phyloP scores from a whole-genome alignment of 2,888 invertebrate species.

The Caenorhabditis uteleia region DNA sequence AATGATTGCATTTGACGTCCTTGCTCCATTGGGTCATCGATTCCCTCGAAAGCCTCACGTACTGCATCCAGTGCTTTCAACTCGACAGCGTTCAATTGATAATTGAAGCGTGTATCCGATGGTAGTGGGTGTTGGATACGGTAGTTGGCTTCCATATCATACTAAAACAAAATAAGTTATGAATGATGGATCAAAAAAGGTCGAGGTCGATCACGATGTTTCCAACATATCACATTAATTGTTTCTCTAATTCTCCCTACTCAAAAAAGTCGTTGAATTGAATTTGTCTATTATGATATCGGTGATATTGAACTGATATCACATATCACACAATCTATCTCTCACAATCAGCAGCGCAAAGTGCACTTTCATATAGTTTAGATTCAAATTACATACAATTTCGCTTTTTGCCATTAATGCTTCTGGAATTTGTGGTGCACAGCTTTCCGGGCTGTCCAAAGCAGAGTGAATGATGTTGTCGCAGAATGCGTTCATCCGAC shows the following conservation, averaged over 20 bases:
- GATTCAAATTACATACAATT: constrained; percentile 10
- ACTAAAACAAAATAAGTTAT: neutral
- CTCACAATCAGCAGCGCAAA: too few relatives aligned
- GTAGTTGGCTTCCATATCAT: too few relatives aligned
- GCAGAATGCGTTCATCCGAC: constrained; percentile 35
- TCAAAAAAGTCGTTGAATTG: too few relatives aligned
- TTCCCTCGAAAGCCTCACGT: constrained; percentile 56
- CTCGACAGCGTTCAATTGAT: constrained; percentile 58
- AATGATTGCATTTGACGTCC: constrained; percentile 51
- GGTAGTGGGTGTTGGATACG: constrained; percentile 3
- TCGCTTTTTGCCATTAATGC: constrained; percentile 23
- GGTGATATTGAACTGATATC: too few relatives aligned
- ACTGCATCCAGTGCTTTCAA: constrained; percentile 58
- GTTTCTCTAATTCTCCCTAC: too few relatives aligned
- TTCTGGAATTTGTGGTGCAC: constrained; percentile 13
- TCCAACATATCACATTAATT: too few relatives aligned
- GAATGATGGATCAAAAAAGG: neutral
- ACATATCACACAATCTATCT: too few relatives aligned
- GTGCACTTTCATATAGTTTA: neutral
- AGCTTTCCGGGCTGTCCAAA: constrained; percentile 38
- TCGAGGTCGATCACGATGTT: neutral
- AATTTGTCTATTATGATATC: too few relatives aligned
- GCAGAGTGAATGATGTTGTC: constrained; percentile 32
- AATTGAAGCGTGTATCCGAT: constrained; percentile 38
- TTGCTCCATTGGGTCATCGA: constrained; percentile 61